These are phyloP conservation scores for Prietella phreatophila DNA, from an alignment of 2,113 vertebrate genomes.

Conservation along the genomic window DNA sequence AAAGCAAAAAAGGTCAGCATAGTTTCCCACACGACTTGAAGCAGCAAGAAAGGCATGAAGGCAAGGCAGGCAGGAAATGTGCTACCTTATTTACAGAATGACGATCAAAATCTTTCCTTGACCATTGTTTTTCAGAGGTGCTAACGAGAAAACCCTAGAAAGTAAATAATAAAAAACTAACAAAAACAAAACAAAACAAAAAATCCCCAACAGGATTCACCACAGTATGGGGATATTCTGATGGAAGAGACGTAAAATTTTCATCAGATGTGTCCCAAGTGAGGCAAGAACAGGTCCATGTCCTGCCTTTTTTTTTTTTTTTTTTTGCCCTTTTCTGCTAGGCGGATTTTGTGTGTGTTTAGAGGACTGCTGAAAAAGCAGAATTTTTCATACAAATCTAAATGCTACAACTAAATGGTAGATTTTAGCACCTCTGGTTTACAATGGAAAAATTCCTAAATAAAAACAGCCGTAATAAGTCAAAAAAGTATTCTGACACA, in stretches of 20 bases:
- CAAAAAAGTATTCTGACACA: neutral
- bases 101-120: neutral
- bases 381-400: too few species aligned
- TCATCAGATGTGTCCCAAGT: neutral
- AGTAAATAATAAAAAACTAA: neutral
- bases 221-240: neutral
- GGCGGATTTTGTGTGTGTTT: neutral
- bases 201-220: neutral
- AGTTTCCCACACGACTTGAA: neutral
- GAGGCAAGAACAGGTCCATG: neutral
- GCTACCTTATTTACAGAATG: neutral
- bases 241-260: neutral
- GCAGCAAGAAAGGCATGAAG: neutral
- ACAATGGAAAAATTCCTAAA: neutral
- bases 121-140: neutral
- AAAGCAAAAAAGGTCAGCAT: neutral
- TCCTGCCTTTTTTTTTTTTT: neutral
- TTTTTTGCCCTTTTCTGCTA: neutral
- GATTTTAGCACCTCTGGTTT: neutral
- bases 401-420: neutral
- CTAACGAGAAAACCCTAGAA: neutral
- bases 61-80: neutral
- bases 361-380: neutral
- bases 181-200: neutral
- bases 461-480: neutral